Base-by-base conservation (phyloP, 2,113 vertebrate genomes). In the Anthoscopus minutus region DNA sequence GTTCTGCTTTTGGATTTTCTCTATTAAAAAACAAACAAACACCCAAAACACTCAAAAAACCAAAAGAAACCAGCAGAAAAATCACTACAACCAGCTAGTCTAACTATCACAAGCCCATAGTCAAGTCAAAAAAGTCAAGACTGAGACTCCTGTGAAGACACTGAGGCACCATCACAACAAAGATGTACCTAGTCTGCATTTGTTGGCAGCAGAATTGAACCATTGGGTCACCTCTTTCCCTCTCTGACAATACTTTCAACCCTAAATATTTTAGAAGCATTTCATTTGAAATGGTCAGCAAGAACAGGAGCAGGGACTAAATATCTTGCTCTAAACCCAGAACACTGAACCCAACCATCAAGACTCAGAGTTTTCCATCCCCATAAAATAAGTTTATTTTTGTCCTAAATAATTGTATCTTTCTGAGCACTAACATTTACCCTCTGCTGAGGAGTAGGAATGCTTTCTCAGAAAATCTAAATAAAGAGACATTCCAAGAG, bases 351-450 rank as follows among this genome's bases (percentile, higher is more conserved):
- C 67, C 67, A 81, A 33, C 13, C 25, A 51, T 38, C 48, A 70
- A 24, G 54, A 56, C 56, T 66, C 24, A 8, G 61, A 72, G 58
- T 91, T 80, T 74, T 89, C n/a, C 72, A 71, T 67, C 51, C 11
- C 22, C 71, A 89, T 74, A 76, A 85, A 77, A 12, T 15, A 28
- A 64, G 76, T 95, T 96, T 93, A 84, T 97, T 97, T 96, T 94
- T 88, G 61, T 95, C 88, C 78, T 67, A 54, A 50, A 71, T 88
- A 72, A 95, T 91, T 93, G 92, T 86, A 96, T 93, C 86, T 79
- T 70, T 58, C 82, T 78, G 82, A 92, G 22, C 54, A 85, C 73
- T 84, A 88, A 93, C 71, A 65, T 93, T 92, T 91, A 94, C n/a
- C 82, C 78, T 93, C 85, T 93, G 67, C 53, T 80, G 91, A 93